Base-by-base conservation (phyloP, 2,113 vertebrate genomes). In the Casuarius casuarius region DNA sequence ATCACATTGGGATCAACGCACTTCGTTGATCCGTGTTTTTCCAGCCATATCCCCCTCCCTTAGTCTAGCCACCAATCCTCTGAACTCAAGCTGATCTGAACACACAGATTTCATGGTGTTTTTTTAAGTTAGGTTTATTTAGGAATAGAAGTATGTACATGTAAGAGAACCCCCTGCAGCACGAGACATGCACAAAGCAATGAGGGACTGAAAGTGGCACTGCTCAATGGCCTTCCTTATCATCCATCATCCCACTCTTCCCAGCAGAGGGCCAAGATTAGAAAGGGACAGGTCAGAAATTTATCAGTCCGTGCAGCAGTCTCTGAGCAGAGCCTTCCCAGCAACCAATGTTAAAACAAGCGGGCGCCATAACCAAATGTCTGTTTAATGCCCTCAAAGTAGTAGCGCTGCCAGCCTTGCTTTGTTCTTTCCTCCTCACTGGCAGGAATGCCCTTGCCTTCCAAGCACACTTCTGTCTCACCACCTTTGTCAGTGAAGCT, bases 311-410 rank as follows among this genome's bases (percentile, higher is more conserved):
- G 97, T 86, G 70, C 87, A 87, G 96, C 96, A 97, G 90, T 92
- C 94, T 95, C 96, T 88, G 61, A 83, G 85, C 62, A 75, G 89
- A 94, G 81, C 68, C 87, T 59, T 94, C 82, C 63, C 83, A 67
- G 44, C 80, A 68, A 88, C 84, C 4, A 0, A 72, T 87, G 94
- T 99, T 98, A 99, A 97, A 98, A 99, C 87, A 99, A 98, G 80
- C 98, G 98, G 26, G 99, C 98, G 0, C 99, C 99, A 14, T 98
- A 99, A 91, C 99, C 99, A 94, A 99, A 99, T 19, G 99, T 99
- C 98, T 99, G 99, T 98, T 99, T 99, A 95, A 99, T 99, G 97
- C 99, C 98, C 92, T 99, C 98, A 4, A 99, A 99, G 97, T 99
- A 99, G 94, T 99, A 99, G 90, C 98, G 98, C 94, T 97, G 98